Base-by-base conservation (phyloP, 2,113 vertebrate genomes). In the Oplegnathus fasciatus region DNA sequence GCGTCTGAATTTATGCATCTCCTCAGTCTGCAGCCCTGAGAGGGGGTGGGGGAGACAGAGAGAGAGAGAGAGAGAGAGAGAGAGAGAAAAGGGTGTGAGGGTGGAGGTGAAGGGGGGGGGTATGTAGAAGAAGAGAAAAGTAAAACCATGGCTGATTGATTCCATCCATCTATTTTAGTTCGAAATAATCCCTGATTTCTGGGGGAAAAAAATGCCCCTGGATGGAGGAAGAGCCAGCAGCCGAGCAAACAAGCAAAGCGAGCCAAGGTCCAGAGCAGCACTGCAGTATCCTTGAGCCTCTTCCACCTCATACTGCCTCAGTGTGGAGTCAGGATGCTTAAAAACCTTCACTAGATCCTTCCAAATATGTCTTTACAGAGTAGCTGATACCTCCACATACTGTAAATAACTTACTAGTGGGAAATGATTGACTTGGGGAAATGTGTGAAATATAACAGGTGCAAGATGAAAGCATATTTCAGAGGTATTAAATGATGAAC, bases 1-100 rank as follows among this genome's bases (percentile, higher is more conserved):
- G 94, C 80, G 87, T 90, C 78, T 91, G 95, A 95, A 96, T 95
- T 94, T 95, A 96, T 96, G 94, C 95, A 95, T 94, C 94, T 95
- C 91, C 94, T 94, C 94, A 95, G 94, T 93, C 94, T 95, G 95
- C 93, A 94, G 93, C 94, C 93, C 94, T 86, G 89, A 93, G 91
- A 93, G 93, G 91, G 92, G 93, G 91, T 90, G 84, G 87, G 91
- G 86, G 88, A 91, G 86, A 91, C 84, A 64, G 40, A 83, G 57
- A 70, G 76, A 60, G 86, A 52, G 78, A 48, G 83, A 55, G 83
- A 72, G 82, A 54, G 86, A 34, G 71, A 28, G 73, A 30, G 85
- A 71, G 81, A 57, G 83, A 70, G 72, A 82, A 72, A 90, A 77
- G 89, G 87, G 89, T 86, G 91, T 86, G 82, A 87, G 90, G 89